Percentiles rank a stretch among this genome's conserved stretches.
Conservation (phyloP, 2,797 vertebrate genomes). For the Gobio occitaniae region DNA sequence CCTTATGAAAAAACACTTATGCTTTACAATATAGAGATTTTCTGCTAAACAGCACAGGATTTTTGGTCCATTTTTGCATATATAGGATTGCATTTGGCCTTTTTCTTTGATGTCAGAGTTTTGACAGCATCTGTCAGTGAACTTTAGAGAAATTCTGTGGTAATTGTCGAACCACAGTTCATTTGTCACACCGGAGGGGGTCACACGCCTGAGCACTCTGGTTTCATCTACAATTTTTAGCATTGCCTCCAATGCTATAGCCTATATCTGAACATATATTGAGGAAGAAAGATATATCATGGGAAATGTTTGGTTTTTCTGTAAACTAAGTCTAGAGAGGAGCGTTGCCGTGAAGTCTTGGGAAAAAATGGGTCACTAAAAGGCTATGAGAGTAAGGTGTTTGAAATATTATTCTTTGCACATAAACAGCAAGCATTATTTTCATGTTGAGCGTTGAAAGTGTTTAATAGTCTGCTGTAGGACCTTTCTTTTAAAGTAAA, state of each 20-base stretch:
- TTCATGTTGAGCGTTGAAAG: not conserved
- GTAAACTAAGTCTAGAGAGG: not conserved
- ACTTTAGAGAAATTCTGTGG: not conserved
- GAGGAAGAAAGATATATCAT: not conserved
- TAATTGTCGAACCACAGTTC: conserved; percentile 19
- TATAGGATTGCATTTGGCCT: not conserved
- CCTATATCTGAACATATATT: conserved; percentile 1
- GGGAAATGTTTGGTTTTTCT: conserved; percentile 24
- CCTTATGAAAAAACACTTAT: not conserved
- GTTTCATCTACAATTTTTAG: conserved; percentile 3
- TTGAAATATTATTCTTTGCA: conserved; percentile 19
- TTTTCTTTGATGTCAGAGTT: conserved; percentile 16
- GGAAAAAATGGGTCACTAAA: not conserved
- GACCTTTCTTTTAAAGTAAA: not conserved
- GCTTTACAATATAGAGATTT: not conserved
- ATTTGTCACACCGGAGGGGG: conserved; percentile 40
- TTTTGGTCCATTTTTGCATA: conserved; percentile 2
- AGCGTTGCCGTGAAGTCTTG: not conserved
- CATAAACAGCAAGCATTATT: not conserved
- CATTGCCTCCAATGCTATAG: conserved; percentile 37
- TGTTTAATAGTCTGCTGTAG: not conserved
- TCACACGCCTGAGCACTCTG: conserved; percentile 51
- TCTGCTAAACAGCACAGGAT: not conserved
- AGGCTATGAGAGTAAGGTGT: not conserved
- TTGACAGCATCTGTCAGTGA: conserved; percentile 14